phyloP scores from a whole-genome alignment of 2,113 vertebrate genomes.

The Nesoenas mayeri region DNA sequence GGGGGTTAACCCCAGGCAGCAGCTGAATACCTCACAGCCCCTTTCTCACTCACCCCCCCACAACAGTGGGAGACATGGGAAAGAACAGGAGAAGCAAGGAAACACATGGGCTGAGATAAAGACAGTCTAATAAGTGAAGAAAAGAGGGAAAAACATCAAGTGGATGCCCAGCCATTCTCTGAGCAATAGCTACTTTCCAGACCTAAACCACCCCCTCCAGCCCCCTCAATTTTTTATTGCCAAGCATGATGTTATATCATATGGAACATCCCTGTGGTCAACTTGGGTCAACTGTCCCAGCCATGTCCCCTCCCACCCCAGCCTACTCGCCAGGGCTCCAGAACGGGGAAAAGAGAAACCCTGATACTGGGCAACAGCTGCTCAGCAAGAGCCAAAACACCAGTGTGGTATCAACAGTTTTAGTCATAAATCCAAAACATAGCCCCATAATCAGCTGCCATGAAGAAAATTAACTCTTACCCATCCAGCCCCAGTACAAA shows the following conservation, averaged over 20 bases:
- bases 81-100: background rate
- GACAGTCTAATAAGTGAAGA: background rate
- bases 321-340: too few relatives aligned
- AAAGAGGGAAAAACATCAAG: background rate
- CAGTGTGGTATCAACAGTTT: too few relatives aligned
- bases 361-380: too few relatives aligned
- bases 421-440: background rate
- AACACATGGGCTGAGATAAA: rapidly evolving
- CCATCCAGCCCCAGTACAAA: background rate
- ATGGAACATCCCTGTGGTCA: too few relatives aligned
- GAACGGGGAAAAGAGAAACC: too few relatives aligned
- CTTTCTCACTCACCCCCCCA: background rate
- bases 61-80: background rate
- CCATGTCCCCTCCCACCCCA: too few relatives aligned
- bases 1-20: background rate
- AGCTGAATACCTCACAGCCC: background rate
- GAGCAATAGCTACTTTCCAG: background rate
- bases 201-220: background rate
- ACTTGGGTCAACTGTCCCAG: too few relatives aligned
- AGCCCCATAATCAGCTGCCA: background rate
- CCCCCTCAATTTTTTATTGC: background rate
- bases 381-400: too few relatives aligned
- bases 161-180: background rate
- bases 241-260: too few relatives aligned
- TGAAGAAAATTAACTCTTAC: background rate